Evolutionary conservation across 2,113 vertebrate genomes (phyloP).

Genomic region (Lutjanus erythropterus): DNA sequence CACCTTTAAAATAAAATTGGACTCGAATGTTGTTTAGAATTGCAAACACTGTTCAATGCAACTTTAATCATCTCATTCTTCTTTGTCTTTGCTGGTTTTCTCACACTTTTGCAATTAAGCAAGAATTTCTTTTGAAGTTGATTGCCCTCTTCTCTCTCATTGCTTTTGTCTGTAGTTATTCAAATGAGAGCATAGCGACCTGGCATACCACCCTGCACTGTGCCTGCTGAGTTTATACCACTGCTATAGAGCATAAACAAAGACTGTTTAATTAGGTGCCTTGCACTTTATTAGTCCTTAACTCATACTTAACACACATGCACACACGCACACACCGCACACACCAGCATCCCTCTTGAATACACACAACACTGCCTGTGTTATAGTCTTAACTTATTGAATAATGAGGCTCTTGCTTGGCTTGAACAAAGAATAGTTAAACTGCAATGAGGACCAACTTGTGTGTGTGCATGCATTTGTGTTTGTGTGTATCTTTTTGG

Average conservation of each 20-base stretch:
- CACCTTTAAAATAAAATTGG: conserved; percentile 44
- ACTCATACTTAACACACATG: conserved; percentile 78
- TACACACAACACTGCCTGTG: conserved; percentile 55
- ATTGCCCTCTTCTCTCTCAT: conserved; percentile 63
- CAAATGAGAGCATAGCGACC: conserved; percentile 73
- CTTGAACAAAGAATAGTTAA: conserved; percentile 71
- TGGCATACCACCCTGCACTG: conserved; percentile 70
- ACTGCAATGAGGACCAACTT: conserved; percentile 58
- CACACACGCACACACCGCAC: conserved; percentile 19
- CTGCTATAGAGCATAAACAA: conserved; percentile 81
- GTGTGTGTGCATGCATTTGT: conserved; percentile 31
- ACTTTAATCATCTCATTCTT: conserved; percentile 63
- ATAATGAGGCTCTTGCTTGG: conserved; percentile 74
- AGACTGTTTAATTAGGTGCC: conserved; percentile 85
- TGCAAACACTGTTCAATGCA: conserved; percentile 39
- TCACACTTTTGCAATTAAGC: conserved; percentile 77
- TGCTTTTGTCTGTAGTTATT: conserved; percentile 76
- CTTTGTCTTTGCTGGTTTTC: conserved; percentile 66
- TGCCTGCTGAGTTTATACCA: conserved; percentile 76
- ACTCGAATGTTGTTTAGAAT: conserved; percentile 27
- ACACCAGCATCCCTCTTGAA: conserved; percentile 39
- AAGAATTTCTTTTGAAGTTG: conserved; percentile 78
- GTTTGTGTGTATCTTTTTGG: conserved; percentile 51
- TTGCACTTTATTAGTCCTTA: conserved; percentile 82
- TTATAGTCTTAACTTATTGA: conserved; percentile 70